Conservation (phyloP, 1,140 invertebrate species). For the Scaptomyza pallida region DNA sequence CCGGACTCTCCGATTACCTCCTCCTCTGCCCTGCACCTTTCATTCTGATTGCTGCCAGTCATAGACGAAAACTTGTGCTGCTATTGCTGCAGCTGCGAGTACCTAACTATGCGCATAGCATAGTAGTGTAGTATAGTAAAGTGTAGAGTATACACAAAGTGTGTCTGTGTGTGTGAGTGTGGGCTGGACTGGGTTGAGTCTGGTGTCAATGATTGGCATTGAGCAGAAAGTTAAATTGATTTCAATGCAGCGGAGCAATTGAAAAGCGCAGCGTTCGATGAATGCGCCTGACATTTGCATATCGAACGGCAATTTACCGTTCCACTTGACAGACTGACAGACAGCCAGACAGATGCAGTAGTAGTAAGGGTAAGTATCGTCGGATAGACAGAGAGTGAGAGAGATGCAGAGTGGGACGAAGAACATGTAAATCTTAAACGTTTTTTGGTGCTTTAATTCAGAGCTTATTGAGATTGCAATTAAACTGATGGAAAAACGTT, state of each 20-base stretch:
- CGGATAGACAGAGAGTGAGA: neutral
- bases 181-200: neutral
- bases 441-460: neutral
- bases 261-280: conserved; percentile 76
- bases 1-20: conserved; percentile 1
- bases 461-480: neutral
- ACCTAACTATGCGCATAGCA: conserved; percentile 10
- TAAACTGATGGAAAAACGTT: neutral
- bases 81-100: conserved; percentile 17
- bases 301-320: conserved; percentile 74
- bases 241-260: conserved; percentile 74
- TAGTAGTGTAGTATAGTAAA: neutral
- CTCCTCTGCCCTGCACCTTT: neutral
- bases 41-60: conserved; percentile 7
- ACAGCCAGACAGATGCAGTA: neutral
- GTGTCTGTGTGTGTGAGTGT: conserved; percentile 33
- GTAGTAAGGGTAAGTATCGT: neutral
- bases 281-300: conserved; percentile 76
- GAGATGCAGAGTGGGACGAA: neutral
- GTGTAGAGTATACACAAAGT: conserved; percentile 12
- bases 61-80: conserved; percentile 39
- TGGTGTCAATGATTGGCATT: conserved; percentile 77
- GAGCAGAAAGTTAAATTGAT: conserved; percentile 81
- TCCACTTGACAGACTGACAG: conserved; percentile 63
- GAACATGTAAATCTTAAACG: neutral